A percentile compares a stretch with the other conserved stretches of the same genome.
These are phyloP conservation scores for Mobula birostris DNA, from an alignment of 2,113 vertebrate species.

Conservation along the genomic window DNA sequence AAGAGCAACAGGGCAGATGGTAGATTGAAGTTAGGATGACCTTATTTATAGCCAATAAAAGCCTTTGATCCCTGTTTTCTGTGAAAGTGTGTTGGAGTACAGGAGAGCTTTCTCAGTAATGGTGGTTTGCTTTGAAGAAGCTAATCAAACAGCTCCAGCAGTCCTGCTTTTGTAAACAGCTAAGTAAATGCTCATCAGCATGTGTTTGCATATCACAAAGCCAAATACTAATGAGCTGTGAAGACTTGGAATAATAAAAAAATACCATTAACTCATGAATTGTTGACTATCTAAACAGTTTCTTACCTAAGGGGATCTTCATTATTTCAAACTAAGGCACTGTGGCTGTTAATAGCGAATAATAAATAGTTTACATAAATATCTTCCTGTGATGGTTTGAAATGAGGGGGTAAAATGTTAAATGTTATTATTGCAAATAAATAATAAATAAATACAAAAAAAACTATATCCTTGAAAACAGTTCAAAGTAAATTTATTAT, in stretches of 20 bases:
- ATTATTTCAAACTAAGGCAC: constrained; percentile 8
- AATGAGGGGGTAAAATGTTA: background rate
- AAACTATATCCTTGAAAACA: background rate
- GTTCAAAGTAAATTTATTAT: background rate
- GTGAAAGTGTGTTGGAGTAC: constrained; percentile 60
- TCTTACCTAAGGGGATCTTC: constrained; percentile 25
- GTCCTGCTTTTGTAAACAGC: constrained; percentile 71
- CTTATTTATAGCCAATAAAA: constrained; percentile 66
- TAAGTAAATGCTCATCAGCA: constrained; percentile 66
- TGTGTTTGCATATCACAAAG: constrained; percentile 60
- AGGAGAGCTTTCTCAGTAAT: constrained; percentile 65
- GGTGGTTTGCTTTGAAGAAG: constrained; percentile 66
- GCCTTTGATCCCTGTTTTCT: constrained; percentile 72
- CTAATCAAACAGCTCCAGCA: constrained; percentile 62
- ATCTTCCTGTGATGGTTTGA: background rate
- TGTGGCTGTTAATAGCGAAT: background rate
- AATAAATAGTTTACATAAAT: background rate
- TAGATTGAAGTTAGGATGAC: constrained; percentile 62
- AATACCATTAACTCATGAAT: constrained; percentile 34
- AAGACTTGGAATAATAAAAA: background rate
- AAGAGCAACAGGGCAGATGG: constrained; percentile 58
- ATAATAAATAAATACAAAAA: too few species aligned
- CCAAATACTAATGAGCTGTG: constrained; percentile 54
- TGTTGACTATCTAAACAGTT: constrained; percentile 21
- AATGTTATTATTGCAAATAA: background rate